Conservation (phyloP, 2,797 vertebrate species). For the Sebastes trivittatus region DNA sequence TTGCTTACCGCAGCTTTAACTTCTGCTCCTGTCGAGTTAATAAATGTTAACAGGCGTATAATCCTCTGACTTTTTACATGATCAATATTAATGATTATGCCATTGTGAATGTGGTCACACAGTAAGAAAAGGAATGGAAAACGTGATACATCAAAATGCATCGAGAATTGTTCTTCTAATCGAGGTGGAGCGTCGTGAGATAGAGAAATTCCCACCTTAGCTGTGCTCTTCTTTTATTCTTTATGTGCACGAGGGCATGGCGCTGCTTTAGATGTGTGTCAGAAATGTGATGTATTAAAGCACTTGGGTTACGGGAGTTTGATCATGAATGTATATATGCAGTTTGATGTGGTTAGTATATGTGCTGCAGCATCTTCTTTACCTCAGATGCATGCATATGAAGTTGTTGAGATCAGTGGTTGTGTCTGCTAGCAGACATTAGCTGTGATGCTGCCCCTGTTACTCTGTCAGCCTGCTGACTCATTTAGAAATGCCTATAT, state of each 20-base stretch:
- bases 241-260: background rate
- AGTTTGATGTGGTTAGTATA: conserved; percentile 49
- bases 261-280: conserved; percentile 5
- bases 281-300: conserved; percentile 17
- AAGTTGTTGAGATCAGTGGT: conserved; percentile 2
- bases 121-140: background rate
- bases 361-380: conserved; percentile 6
- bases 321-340: conserved; percentile 53
- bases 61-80: background rate
- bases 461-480: background rate
- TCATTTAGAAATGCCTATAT: conserved; percentile 26
- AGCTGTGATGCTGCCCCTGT: conserved; percentile 1
- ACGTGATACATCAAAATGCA: background rate
- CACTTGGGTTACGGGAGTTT: conserved; percentile 9
- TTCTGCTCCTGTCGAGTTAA: background rate
- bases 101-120: background rate
- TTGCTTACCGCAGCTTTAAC: background rate
- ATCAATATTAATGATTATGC: background rate
- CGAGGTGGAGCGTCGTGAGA: background rate
- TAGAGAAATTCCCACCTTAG: background rate
- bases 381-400: conserved; percentile 1
- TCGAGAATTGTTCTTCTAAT: background rate
- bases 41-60: background rate
- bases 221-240: background rate
- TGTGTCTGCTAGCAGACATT: conserved; percentile 13